Evolutionary conservation across 2,888 invertebrate species (phyloP).

Genomic region (Pollenia amentaria): DNA sequence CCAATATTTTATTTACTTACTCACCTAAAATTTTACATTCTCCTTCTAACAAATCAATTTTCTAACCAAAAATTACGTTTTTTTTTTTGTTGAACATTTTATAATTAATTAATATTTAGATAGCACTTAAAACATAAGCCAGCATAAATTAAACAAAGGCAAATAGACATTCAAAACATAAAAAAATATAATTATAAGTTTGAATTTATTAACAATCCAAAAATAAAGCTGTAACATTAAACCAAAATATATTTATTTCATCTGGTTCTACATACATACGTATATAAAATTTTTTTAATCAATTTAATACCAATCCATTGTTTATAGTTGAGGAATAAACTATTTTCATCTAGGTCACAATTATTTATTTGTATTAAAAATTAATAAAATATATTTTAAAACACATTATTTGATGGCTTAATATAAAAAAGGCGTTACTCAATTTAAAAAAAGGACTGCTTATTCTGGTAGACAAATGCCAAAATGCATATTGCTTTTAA

Average conservation of each 20-base stretch:
- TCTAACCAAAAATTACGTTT: neutral
- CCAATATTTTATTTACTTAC: constrained; percentile 14
- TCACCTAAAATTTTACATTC: constrained; percentile 16
- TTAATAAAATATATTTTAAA: constrained; percentile 3
- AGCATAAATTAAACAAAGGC: constrained; percentile 6
- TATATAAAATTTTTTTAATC: neutral
- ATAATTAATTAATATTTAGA: constrained; percentile 22
- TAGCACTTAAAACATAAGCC: constrained; percentile 21
- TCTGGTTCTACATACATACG: constrained; percentile 23
- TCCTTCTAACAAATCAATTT: constrained; percentile 16
- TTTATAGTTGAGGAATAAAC: no score
- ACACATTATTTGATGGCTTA: neutral
- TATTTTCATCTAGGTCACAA: constrained; percentile 18
- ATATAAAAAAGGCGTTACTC: no score
- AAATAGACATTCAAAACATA: neutral
- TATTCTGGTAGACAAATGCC: no score
- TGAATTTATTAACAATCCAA: neutral
- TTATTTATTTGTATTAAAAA: constrained; percentile 34
- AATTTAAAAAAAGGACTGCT: no score
- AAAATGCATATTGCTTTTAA: no score
- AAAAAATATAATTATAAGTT: no score
- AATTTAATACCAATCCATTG: no score
- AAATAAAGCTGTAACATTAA: constrained; percentile 21
- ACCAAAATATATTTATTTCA: constrained; percentile 45
- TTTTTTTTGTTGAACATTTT: neutral